Base-by-base conservation (phyloP, 2,888 invertebrate species). In the Anthophora plumipes region DNA sequence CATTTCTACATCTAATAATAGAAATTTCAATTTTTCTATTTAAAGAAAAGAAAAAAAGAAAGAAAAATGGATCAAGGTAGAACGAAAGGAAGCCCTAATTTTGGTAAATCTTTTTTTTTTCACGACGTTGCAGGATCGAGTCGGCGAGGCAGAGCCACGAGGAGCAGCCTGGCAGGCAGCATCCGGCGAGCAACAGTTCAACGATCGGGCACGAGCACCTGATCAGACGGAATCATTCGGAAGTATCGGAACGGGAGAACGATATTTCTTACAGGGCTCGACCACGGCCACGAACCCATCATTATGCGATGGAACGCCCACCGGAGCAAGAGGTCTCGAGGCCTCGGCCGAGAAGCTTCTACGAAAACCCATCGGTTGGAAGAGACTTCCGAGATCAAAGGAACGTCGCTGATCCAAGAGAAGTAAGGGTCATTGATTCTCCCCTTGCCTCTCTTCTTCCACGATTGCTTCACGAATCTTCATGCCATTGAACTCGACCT, bases 301-400 rank as follows among this genome's bases (percentile, higher is more conserved):
- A 92, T 87, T 92, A 92, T 77, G 84, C 89, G 63, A 81, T 89
- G 60, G 91, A 91, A 68, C 89, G 89, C 70, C 87, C 85, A 37
- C 87, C 90, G 48, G 90, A 92, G 83, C 85, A 87, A 71, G 92
- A 93, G 84, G 78, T 86, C 55, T 87, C 90, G 68, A 90, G 91
- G 84, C 89, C 92, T 39, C 89, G 93, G 77, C 93, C 93, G 37
- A 89, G 92, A 77, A 93, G 93, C 86, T 93, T 92, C 83, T 93
- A 93, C 87, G 93, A 93, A 70, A 92, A 90, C 81, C 91, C 92
- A 4, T 75, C 91, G n/a, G 86, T 87, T 50, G 91, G 88, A n/a
- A 89, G 92, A 68, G 93, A 93, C 52, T 88, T 90, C 22, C 87
- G 92, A 41, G 92, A 92, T 31, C 91, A 90, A 20, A 88, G 91